Conservation (phyloP, 2,113 vertebrate species). For the Mellivora capensis region DNA sequence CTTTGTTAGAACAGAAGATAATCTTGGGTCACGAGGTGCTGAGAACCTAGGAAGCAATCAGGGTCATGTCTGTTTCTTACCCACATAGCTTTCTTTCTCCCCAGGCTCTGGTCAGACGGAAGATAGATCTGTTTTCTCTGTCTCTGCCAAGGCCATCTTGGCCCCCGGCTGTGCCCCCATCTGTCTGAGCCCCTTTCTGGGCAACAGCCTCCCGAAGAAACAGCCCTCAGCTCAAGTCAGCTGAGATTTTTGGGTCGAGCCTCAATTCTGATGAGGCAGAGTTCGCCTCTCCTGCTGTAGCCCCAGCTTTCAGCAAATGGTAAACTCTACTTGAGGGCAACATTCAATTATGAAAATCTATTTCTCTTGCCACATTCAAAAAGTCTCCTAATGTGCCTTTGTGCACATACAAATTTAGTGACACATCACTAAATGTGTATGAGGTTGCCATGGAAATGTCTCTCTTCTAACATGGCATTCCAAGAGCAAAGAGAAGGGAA, state of each 20-base stretch:
- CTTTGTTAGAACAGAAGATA: neutral
- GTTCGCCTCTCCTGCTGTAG: neutral
- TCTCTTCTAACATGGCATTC: constrained; percentile 63
- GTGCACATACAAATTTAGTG: constrained; percentile 73
- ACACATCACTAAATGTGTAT: constrained; percentile 74
- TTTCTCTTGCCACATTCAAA: constrained; percentile 71
- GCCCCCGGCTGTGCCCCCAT: neutral
- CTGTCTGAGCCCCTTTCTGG: neutral
- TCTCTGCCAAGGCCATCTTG: constrained; percentile 17
- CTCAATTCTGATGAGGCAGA: neutral
- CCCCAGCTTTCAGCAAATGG: constrained; percentile 24
- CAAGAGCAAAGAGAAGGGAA: constrained; percentile 61
- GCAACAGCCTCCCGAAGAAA: constrained; percentile 24
- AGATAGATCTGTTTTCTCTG: neutral
- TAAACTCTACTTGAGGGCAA: constrained; percentile 67
- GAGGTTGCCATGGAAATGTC: constrained; percentile 72
- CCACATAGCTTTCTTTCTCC: neutral
- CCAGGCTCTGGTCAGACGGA: neutral
- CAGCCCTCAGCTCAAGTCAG: neutral
- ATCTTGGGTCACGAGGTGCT: neutral
- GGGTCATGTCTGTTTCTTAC: neutral
- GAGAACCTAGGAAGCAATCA: neutral
- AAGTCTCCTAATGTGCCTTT: constrained; percentile 73
- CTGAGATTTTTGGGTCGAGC: neutral
- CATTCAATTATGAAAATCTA: constrained; percentile 74